Conservation (phyloP, 1,140 invertebrate species). For the Psilanteris sp. region DNA sequence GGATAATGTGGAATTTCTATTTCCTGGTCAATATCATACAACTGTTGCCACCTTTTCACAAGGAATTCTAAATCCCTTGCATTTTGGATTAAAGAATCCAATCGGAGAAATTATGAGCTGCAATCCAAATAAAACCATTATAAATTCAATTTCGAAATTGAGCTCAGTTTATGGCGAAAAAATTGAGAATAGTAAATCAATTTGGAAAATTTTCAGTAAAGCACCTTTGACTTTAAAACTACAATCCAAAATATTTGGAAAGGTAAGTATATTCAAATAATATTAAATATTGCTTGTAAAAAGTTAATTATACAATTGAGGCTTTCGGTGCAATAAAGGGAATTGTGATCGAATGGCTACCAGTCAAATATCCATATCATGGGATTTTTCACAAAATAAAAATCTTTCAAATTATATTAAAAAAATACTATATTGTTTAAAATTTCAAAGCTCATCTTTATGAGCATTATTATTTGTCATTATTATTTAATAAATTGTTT, state of each 20-base stretch:
- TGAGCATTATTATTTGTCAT: no score
- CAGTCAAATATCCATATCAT: no score
- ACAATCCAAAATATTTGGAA: slow-evolving; percentile 80
- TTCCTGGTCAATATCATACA: slow-evolving; percentile 79
- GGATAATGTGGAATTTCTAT: slow-evolving; percentile 48
- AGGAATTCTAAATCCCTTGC: slow-evolving; percentile 78
- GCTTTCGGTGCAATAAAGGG: no score
- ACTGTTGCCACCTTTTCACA: slow-evolving; percentile 83
- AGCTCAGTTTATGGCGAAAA: slow-evolving; percentile 72
- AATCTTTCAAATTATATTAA: no score
- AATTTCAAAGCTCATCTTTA: no score
- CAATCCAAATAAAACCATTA: slow-evolving; percentile 73
- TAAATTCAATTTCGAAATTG: slow-evolving; percentile 76
- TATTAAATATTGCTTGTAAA: no score
- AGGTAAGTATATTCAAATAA: slow-evolving; percentile 66
- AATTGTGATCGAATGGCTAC: no score
- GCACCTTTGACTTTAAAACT: slow-evolving; percentile 74
- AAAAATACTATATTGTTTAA: no score
- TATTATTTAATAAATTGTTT: no score
- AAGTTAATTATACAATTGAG: no score
- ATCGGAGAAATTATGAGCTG: slow-evolving; percentile 80
- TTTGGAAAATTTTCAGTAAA: slow-evolving; percentile 84
- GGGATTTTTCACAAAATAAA: no score
- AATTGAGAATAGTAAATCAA: slow-evolving; percentile 42
- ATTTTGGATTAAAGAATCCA: slow-evolving; percentile 76